These are phyloP conservation scores for Corbicula japonica DNA, from an alignment of 2,888 invertebrate species.

Conservation along the genomic window DNA sequence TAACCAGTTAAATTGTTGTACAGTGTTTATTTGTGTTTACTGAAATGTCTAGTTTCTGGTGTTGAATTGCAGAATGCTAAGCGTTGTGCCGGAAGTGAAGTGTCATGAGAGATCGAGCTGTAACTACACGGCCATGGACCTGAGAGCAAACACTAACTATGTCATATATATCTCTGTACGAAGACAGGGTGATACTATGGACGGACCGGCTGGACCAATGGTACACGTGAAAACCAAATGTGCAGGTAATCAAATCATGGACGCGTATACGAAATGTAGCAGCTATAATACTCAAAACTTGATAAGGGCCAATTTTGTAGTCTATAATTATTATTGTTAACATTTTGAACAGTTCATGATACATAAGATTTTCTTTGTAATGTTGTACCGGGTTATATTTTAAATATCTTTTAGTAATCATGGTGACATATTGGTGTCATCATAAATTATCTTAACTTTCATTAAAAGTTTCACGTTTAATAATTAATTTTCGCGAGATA, in stretches of 20 bases:
- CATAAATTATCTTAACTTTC: too few species aligned
- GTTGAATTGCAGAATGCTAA: constrained; percentile 56
- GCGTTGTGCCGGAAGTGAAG: constrained; percentile 65
- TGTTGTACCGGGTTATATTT: too few species aligned
- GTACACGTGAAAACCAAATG: constrained; percentile 77
- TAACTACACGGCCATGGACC: constrained; percentile 73
- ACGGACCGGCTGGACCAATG: constrained; percentile 77
- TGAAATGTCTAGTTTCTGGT: neutral
- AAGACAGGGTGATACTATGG: constrained; percentile 76
- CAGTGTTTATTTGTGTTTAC: neutral
- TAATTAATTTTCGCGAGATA: too few species aligned
- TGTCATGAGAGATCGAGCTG: constrained; percentile 66
- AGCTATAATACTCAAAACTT: too few species aligned
- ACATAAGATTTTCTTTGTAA: too few species aligned
- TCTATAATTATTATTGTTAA: too few species aligned
- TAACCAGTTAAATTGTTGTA: neutral
- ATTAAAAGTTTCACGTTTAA: too few species aligned
- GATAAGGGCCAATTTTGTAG: too few species aligned
- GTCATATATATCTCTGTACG: constrained; percentile 75
- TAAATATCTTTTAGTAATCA: too few species aligned
- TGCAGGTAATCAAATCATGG: constrained; percentile 71
- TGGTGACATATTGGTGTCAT: too few species aligned
- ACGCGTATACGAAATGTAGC: too few species aligned
- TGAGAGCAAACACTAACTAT: constrained; percentile 80
- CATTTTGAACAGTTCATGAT: too few species aligned